These are phyloP conservation scores for Phasia obesa DNA, from an alignment of 2,888 invertebrate genomes.

Conservation along the genomic window DNA sequence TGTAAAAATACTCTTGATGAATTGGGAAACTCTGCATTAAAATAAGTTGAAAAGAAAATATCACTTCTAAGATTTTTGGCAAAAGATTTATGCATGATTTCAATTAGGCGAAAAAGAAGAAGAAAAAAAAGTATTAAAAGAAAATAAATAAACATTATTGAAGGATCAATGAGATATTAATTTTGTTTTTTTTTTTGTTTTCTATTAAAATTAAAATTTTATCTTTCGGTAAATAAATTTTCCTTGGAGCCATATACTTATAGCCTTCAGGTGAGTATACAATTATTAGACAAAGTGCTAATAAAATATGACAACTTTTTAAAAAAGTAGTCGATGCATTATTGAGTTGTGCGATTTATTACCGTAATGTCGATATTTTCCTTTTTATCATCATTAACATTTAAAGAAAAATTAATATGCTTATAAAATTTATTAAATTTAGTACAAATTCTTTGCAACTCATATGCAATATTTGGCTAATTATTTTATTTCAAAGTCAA, in stretches of 20 bases:
- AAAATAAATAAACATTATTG: slow-evolving; percentile 71
- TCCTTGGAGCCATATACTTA: slow-evolving; percentile 25
- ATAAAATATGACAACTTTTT: too few species aligned
- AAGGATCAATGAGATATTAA: slow-evolving; percentile 70
- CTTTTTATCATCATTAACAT: too few species aligned
- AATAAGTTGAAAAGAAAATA: slow-evolving; percentile 32
- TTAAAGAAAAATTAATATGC: too few species aligned
- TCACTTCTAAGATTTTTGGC: slow-evolving; percentile 55
- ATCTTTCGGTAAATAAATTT: slow-evolving; percentile 50
- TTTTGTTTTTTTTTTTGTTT: slow-evolving; percentile 54
- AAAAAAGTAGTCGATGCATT: too few species aligned
- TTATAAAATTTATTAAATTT: too few species aligned
- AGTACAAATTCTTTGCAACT: too few species aligned
- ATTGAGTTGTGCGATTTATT: too few species aligned
- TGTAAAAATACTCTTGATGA: not conserved
- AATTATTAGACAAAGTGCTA: slow-evolving; percentile 19
- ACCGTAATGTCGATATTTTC: too few species aligned
- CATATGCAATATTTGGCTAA: too few species aligned
- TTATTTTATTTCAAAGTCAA: too few species aligned
- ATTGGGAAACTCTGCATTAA: slow-evolving; percentile 33
- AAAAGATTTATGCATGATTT: slow-evolving; percentile 70
- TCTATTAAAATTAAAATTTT: slow-evolving; percentile 23
- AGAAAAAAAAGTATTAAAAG: slow-evolving; percentile 37
- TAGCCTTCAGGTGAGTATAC: slow-evolving; percentile 17
- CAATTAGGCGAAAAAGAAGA: slow-evolving; percentile 66